Evolutionary conservation across 2,888 invertebrate species (phyloP).

Genomic region (Macaria notata): DNA sequence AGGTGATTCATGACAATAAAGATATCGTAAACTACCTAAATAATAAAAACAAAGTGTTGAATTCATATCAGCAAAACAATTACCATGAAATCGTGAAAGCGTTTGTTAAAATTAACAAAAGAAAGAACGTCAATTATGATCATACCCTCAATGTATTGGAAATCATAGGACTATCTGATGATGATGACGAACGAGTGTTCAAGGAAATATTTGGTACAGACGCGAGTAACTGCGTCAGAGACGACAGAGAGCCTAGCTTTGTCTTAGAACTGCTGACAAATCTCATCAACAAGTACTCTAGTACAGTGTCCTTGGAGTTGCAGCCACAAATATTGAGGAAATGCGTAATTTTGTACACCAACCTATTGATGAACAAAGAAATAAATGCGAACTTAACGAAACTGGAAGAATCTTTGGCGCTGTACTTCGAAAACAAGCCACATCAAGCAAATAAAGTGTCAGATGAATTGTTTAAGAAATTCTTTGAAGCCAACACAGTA

Average conservation of each 20-base stretch:
- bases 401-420: slow-evolving; percentile 79
- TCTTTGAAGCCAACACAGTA: slow-evolving; percentile 75
- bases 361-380: slow-evolving; percentile 65
- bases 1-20: slow-evolving; percentile 52
- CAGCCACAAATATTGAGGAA: slow-evolving; percentile 60
- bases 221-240: slow-evolving; percentile 58
- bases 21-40: slow-evolving; percentile 60
- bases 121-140: slow-evolving; percentile 55
- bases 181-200: slow-evolving; percentile 70
- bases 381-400: slow-evolving; percentile 70
- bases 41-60: slow-evolving; percentile 59
- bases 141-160: slow-evolving; percentile 69
- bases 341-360: slow-evolving; percentile 66
- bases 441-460: slow-evolving; percentile 77
- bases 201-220: slow-evolving; percentile 61
- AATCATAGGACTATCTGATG: slow-evolving; percentile 58
- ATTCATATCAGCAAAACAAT: slow-evolving; percentile 80
- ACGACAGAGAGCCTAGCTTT: slow-evolving; percentile 76
- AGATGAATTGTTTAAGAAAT: slow-evolving; percentile 76
- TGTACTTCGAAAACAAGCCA: slow-evolving; percentile 84
- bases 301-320: slow-evolving; percentile 51
- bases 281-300: slow-evolving; percentile 72
- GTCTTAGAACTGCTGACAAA: slow-evolving; percentile 74
- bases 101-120: slow-evolving; percentile 71
- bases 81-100: slow-evolving; percentile 68